Base-by-base conservation (phyloP, 2,113 vertebrate genomes). In the Pteruthius melanotis region DNA sequence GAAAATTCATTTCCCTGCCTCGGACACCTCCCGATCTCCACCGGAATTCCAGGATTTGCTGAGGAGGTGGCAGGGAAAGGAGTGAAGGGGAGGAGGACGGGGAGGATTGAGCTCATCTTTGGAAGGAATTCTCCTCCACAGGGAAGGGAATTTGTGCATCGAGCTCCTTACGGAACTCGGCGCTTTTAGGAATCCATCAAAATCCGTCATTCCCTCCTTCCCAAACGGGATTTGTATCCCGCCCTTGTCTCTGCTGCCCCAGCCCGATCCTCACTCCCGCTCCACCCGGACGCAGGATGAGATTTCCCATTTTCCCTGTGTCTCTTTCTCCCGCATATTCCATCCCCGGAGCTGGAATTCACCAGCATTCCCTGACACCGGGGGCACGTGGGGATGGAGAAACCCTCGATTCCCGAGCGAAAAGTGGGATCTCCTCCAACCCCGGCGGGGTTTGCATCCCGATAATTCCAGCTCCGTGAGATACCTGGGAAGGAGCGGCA, bases 1-100 rank as follows among this genome's bases (percentile, higher is more conserved):
- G 66, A 88, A 91, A 93, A 96, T 76, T 89, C 66, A 69, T 91
- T 93, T 93, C 42, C 40, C 56, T 91, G 66, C 89, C 76, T 80
- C 24, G 61, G 87, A 71, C 83, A 63, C 59, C 61, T 59, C 44
- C 53, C 23, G 66, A 71, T 63, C 35, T 47, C 1, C 1, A 54
- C 63, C 59, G 71, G 71, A 80, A 71, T 44, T 83, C 57, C 66
- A 42, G 53, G 61, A 85, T 44, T 66, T 3, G 6, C 70, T n/a
- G 59, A 59, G 63, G 63, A 56, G 35, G 53, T 70, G 69, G 60
- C 28, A 50, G 42, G 39, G 87, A 82, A 85, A 75, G 81, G 35
- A 50, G 15, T 31, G 66, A 31, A 59, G 26, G 47, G 47, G 40
- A 66, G 28, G 45, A 50, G 31, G 71, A 68, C n/a, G n/a, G n/a